Percentiles rank a stretch among this genome's conserved stretches.
Evolutionary conservation across 1,140 invertebrate genomes (phyloP).

Genomic region (Tribolium castaneum): DNA sequence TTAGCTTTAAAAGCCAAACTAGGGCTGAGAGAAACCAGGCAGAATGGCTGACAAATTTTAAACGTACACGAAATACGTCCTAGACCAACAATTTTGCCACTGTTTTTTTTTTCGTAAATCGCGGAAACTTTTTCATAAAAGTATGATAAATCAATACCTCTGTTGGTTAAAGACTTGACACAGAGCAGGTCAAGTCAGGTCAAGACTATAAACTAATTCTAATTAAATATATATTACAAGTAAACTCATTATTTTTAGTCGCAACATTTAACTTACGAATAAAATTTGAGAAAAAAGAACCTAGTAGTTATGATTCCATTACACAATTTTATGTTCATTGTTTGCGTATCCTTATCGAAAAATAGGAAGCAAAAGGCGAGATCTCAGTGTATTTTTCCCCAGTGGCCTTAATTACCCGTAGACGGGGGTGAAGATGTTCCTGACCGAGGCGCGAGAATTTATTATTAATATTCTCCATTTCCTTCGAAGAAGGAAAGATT

Average conservation of each 20-base stretch:
- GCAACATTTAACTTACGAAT: no score
- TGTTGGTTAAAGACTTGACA: no score
- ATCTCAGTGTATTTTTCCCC: background rate
- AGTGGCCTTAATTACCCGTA: conserved; percentile 8
- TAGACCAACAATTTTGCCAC: no score
- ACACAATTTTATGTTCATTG: background rate
- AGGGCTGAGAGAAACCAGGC: background rate
- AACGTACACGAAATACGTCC: background rate
- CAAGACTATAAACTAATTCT: no score
- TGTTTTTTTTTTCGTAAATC: no score
- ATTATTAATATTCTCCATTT: conserved; percentile 32
- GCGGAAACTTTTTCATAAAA: no score
- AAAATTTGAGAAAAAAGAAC: no score
- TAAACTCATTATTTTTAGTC: no score
- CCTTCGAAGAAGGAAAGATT: conserved; percentile 5
- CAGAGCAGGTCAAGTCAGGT: no score
- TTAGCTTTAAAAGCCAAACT: background rate
- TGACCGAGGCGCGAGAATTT: conserved; percentile 9
- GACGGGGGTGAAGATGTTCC: background rate
- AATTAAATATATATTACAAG: no score
- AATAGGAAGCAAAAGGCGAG: background rate
- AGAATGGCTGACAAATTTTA: background rate
- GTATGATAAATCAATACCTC: no score
- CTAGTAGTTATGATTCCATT: no score
- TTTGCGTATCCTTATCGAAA: background rate